A percentile compares a stretch with the other conserved stretches of the same genome.
These are phyloP conservation scores for Apamea epomidion DNA, from an alignment of 2,888 invertebrate species.

Conservation along the genomic window DNA sequence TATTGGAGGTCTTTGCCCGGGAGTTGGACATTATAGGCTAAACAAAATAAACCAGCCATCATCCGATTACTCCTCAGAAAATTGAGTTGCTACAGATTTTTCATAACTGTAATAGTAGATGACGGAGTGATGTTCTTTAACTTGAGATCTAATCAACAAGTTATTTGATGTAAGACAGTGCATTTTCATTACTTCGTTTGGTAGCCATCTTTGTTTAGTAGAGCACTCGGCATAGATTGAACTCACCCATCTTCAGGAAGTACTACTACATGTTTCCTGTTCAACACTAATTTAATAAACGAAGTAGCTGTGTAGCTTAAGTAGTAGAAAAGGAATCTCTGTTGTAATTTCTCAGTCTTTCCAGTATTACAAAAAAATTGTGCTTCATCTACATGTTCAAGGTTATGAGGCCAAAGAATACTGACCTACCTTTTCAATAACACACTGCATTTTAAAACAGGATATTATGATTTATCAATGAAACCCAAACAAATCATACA, in stretches of 20 bases:
- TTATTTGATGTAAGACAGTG: background rate
- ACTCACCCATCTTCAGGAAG: conserved; percentile 26
- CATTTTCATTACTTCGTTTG: conserved; percentile 4
- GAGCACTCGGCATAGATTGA: conserved; percentile 23
- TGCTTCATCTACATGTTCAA: background rate
- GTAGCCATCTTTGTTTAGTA: conserved; percentile 16
- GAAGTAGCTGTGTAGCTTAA: too few species aligned
- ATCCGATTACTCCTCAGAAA: background rate
- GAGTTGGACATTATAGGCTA: background rate
- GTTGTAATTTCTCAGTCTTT: background rate
- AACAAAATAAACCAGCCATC: background rate
- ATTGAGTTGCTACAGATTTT: background rate
- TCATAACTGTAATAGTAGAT: background rate
- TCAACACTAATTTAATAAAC: conserved; percentile 35
- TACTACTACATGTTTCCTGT: conserved; percentile 24
- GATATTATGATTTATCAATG: background rate
- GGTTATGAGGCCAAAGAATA: background rate
- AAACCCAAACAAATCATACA: conserved; percentile 10
- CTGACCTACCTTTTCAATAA: conserved; percentile 16
- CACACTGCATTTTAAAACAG: conserved; percentile 4
- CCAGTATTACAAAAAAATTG: background rate
- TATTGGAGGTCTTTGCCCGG: background rate
- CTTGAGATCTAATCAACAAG: background rate
- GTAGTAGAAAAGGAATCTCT: background rate
- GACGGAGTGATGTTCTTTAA: background rate